Evolutionary conservation across 2,888 invertebrate species (phyloP), one percentile per base, ranked within the genome.

Genomic region (Eutolmus rufibarbis): DNA sequence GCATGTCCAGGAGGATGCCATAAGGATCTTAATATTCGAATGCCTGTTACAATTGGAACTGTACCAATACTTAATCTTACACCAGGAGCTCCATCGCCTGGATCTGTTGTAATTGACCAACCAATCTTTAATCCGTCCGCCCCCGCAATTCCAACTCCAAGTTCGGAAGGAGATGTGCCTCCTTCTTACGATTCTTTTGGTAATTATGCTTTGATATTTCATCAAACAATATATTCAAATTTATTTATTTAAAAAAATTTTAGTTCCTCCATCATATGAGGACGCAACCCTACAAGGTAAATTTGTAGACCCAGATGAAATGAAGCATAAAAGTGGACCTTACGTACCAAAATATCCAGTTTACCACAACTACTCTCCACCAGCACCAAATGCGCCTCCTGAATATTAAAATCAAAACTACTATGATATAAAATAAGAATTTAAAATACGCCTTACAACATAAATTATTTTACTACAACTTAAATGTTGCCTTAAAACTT

Each of bases 331-430:
- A 8, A 74, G 74, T 43, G 85, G 85, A 5, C 85, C 85, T 31
- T 85, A 34, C 37, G 85, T 85, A 56, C 85, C 85, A 8, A 85
- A 85, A 46, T 85, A 85, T 74, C 85, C 85, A 85, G 74, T 74
- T 7, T 85, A 85, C 7, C 74, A 85, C n/a, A 85, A 85, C 34
- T 85, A 74, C 5, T 9, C 3, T 31, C 14, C 74, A n/a, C 51
- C 84, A 14, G 16, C 43, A 12, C 84, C 85, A 34, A 82, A 82
- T 66, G 82, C 82, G 1, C 82, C 82, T 57, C 51, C 82, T 9
- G 66, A 66, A 12, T 31, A 37, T 12, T 79, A 34, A 19, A 19
- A 57, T 23, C 51, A 79, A 8, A 7, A 51, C 14, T 5, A 1
- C 28, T 1, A 19, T 19, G 66, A 3, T 37, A 76, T 76, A 19